A percentile compares a stretch with the other conserved stretches of the same genome.
Conservation (phyloP, 1,140 invertebrate genomes). For the Drosophila lacteicornis region DNA sequence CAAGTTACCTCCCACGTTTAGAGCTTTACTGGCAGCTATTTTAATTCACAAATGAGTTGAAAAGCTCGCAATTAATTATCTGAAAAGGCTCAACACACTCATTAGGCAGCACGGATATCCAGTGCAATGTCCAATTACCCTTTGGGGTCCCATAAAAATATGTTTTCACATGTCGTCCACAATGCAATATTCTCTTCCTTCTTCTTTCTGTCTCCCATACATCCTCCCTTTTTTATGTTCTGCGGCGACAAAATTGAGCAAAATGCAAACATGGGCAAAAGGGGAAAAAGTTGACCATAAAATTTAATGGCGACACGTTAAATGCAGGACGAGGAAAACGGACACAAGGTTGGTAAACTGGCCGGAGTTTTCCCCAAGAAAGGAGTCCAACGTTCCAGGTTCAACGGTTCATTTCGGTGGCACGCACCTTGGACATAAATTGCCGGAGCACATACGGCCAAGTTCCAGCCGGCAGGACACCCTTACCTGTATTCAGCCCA, state of each 20-base stretch:
- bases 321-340: conserved; percentile 35
- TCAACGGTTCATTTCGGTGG: conserved; percentile 56
- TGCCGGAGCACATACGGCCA: conserved; percentile 47
- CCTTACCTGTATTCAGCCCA: conserved; percentile 18
- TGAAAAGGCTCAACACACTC: conserved; percentile 58
- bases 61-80: conserved; percentile 59
- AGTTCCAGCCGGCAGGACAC: conserved; percentile 26
- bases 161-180: conserved; percentile 59
- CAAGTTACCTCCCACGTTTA: neutral
- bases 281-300: conserved; percentile 41
- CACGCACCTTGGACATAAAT: conserved; percentile 62
- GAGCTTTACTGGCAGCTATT: conserved; percentile 4
- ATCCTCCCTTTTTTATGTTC: conserved; percentile 40
- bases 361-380: conserved; percentile 33
- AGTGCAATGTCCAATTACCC: conserved; percentile 50
- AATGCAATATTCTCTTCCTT: conserved; percentile 33
- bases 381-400: conserved; percentile 41
- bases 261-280: conserved; percentile 50
- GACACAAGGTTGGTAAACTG: conserved; percentile 34
- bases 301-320: conserved; percentile 60
- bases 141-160: conserved; percentile 62
- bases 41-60: conserved; percentile 52
- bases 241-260: conserved; percentile 58
- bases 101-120: conserved; percentile 51
- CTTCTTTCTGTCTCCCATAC: conserved; percentile 5